Percentiles rank a stretch among this genome's conserved stretches.
phyloP scores from a whole-genome alignment of 2,797 vertebrate genomes.

The Poeciliopsis presidionis region DNA sequence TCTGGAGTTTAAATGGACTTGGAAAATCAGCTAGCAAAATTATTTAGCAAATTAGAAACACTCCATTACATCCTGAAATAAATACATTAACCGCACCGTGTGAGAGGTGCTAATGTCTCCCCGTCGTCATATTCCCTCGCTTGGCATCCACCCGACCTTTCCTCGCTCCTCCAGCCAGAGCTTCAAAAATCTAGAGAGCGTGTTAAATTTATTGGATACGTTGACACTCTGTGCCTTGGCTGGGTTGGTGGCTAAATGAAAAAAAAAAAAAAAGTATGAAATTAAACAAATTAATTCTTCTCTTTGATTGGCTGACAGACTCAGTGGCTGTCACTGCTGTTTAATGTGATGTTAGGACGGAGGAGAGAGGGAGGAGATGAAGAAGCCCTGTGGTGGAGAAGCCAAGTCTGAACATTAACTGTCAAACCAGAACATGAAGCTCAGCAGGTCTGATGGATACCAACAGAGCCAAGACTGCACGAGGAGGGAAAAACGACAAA shows the following conservation, averaged over 20 bases:
- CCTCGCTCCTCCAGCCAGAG: constrained; percentile 15
- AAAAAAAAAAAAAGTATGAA: constrained; percentile 75
- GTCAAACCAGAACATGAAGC: constrained; percentile 59
- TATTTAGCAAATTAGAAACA: constrained; percentile 72
- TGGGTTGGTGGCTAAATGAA: constrained; percentile 62
- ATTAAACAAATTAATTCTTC: constrained; percentile 82
- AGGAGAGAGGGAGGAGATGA: constrained; percentile 20
- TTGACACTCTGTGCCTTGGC: constrained; percentile 50
- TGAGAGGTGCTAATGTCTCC: constrained; percentile 61
- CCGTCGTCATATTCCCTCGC: constrained; percentile 7
- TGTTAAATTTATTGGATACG: constrained; percentile 73
- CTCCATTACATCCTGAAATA: constrained; percentile 69
- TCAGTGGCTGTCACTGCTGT: constrained; percentile 56
- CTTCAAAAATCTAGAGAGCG: constrained; percentile 44
- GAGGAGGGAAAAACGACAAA: constrained; percentile 17
- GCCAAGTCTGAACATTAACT: constrained; percentile 57
- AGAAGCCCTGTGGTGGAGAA: constrained; percentile 46
- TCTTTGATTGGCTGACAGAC: constrained; percentile 65
- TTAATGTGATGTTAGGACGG: constrained; percentile 57
- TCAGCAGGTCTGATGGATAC: constrained; percentile 54
- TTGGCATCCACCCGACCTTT: constrained; percentile 15
- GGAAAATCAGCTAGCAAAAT: constrained; percentile 64
- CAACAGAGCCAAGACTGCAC: constrained; percentile 33
- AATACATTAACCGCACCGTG: constrained; percentile 64
- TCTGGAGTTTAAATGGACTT: constrained; percentile 53